phyloP scores from a whole-genome alignment of 2,888 invertebrate genomes.

The Yponomeuta evonymella region DNA sequence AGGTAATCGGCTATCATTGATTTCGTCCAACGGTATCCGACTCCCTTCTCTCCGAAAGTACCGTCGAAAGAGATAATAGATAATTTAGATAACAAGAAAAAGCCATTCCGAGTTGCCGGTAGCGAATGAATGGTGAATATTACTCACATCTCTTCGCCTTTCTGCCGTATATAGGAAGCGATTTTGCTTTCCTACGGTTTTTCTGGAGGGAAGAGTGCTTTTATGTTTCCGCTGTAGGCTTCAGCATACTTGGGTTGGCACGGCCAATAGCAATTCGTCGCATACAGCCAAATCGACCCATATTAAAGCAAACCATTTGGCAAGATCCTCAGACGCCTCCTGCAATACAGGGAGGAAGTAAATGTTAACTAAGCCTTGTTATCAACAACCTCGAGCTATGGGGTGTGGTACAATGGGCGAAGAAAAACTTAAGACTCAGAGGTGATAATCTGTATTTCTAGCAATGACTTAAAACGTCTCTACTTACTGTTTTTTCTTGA shows the following conservation, averaged over 20 bases:
- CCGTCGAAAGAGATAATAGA: conserved; percentile 41
- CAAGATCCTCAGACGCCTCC: conserved; percentile 43
- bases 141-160: conserved; percentile 37
- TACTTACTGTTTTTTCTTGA: no score
- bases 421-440: no score
- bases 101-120: conserved; percentile 40
- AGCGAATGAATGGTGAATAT: conserved; percentile 49
- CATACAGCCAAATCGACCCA: conserved; percentile 41
- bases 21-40: conserved; percentile 2
- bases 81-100: conserved; percentile 65
- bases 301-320: conserved; percentile 67
- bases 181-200: conserved; percentile 21
- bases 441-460: no score
- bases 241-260: conserved; percentile 24
- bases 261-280: conserved; percentile 43
- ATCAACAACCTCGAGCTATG: conserved; percentile 30
- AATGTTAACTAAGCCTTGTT: conserved; percentile 45
- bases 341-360: conserved; percentile 37
- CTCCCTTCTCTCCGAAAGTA: conserved; percentile 22
- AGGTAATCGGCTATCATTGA: conserved; percentile 4
- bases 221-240: conserved; percentile 47
- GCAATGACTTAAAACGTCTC: no score
- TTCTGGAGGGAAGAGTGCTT: conserved; percentile 22
- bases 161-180: conserved; percentile 23
- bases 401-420: background rate